Evolutionary conservation across 2,113 vertebrate species (phyloP), one percentile per base, ranked within the genome.

Genomic region (Laticauda laticaudata): DNA sequence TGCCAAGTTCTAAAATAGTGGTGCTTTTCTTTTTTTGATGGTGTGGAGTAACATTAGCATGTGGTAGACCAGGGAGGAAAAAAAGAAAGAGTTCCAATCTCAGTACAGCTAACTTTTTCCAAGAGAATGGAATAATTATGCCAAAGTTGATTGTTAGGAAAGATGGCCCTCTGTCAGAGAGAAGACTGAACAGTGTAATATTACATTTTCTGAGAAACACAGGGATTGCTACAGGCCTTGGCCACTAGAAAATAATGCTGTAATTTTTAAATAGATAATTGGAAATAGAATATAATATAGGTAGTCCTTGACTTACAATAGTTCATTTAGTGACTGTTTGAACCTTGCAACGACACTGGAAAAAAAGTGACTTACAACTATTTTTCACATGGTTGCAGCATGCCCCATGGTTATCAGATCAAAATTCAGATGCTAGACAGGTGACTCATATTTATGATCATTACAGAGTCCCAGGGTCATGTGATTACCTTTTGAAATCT

Each of bases 1-100:
- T 34, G 85, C 64, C 69, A 89, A 90, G 93, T 90, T 24, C 95
- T 94, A 90, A 97, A 96, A 96, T 95, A 96, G 91, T 94, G 88
- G 85, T 56, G 93, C 51, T 61, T n/a, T 64, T 94, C 90, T 69
- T 61, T 61, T 95, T 92, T 93, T 95, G 94, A 95, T 85, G 75
- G 26, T 93, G 94, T 93, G 95, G 94, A 69, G 87, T 96, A 51
- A 81, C 94, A 92, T 95, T 91, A 93, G 91, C 59, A 53, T 8
- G 94, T 59, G 59, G 48, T 91, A 14, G 53, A 93, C 92, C 95
- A 86, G 92, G 95, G 95, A 29, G 93, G 95, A 92, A 91, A 53
- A 64, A 64, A 92, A 93, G 89, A 95, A 96, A 92, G 91, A 95
- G 86, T n/a, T 86, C 91, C 90, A 94, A 53, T 91, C 92, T 53